Conservation (phyloP, 2,888 invertebrate genomes). For the Agrotis puta region DNA sequence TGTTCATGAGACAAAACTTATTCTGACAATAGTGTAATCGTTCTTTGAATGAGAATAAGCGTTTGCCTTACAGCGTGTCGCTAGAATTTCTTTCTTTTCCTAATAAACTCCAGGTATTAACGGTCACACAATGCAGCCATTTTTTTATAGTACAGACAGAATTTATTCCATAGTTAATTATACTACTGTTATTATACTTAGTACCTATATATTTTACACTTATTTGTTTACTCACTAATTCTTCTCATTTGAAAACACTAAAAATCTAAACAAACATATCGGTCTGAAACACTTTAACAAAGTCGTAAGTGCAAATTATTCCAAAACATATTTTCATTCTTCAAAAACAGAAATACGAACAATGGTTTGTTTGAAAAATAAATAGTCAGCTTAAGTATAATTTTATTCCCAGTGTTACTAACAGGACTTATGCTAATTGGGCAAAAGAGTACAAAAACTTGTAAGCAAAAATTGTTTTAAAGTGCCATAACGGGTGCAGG, state of each 20-base stretch:
- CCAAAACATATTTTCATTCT: conserved; percentile 17
- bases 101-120: too few relatives aligned
- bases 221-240: not conserved
- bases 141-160: too few relatives aligned
- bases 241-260: not conserved
- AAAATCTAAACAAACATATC: not conserved
- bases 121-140: too few relatives aligned
- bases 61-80: too few relatives aligned
- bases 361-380: conserved; percentile 34
- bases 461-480: conserved; percentile 63
- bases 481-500: conserved; percentile 60
- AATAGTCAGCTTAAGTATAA: conserved; percentile 40
- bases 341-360: conserved; percentile 14
- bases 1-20: too few relatives aligned
- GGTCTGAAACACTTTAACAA: conserved; percentile 10
- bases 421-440: conserved; percentile 68
- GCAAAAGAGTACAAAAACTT: conserved; percentile 58
- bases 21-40: too few relatives aligned
- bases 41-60: too few relatives aligned
- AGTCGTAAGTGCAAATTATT: conserved; percentile 6
- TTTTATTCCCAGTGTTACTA: conserved; percentile 54
- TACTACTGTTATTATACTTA: too few relatives aligned
- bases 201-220: not conserved
- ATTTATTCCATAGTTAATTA: too few relatives aligned
- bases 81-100: too few relatives aligned